These are phyloP conservation scores for Cotesia glomerata DNA, from an alignment of 1,140 invertebrate species.

Conservation along the genomic window DNA sequence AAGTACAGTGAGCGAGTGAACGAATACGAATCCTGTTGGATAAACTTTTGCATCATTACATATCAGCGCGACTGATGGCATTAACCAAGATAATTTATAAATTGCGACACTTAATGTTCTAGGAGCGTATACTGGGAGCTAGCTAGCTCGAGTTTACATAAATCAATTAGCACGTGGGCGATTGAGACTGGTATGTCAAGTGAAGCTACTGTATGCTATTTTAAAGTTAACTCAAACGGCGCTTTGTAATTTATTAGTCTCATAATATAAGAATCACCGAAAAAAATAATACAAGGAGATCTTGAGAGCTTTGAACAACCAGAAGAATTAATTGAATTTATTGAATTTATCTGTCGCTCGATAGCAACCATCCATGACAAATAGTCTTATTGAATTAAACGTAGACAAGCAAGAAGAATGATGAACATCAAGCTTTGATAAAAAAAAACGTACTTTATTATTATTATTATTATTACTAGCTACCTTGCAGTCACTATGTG, in stretches of 20 bases:
- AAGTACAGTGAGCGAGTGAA: background rate
- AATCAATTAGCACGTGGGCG: constrained; percentile 20
- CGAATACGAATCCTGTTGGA: background rate
- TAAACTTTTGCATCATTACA: too few relatives aligned
- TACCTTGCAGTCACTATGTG: too few relatives aligned
- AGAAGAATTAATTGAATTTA: background rate
- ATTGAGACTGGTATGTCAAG: constrained; percentile 6
- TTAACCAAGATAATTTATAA: constrained; percentile 2
- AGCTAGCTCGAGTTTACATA: background rate
- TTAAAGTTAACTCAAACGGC: background rate
- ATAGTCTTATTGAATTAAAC: too few relatives aligned
- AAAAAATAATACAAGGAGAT: background rate
- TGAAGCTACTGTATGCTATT: constrained; percentile 8
- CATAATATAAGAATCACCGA: background rate
- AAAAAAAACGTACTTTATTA: too few relatives aligned
- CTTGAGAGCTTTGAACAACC: background rate
- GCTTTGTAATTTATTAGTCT: constrained; percentile 15
- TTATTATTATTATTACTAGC: too few relatives aligned
- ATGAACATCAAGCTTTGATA: too few relatives aligned
- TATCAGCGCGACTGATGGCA: background rate
- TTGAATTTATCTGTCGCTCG: too few relatives aligned
- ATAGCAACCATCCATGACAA: too few relatives aligned
- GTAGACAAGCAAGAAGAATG: too few relatives aligned
- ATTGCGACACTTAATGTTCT: background rate
- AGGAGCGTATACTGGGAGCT: background rate